These are phyloP conservation scores for Tinamus guttatus DNA, from an alignment of 2,113 vertebrate species.

Conservation along the genomic window DNA sequence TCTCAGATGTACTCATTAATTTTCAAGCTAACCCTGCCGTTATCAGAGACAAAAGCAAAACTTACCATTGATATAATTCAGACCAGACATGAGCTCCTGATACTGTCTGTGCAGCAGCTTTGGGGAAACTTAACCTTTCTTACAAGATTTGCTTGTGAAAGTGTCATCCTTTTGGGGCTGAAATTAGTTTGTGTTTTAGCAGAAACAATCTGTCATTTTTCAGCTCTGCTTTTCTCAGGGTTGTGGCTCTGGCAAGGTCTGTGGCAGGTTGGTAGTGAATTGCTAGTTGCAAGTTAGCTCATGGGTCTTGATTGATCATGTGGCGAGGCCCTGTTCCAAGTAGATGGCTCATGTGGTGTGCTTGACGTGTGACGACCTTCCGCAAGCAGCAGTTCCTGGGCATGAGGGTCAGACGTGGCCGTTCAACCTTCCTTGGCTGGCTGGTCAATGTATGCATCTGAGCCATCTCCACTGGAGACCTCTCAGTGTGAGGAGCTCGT, in stretches of 20 bases:
- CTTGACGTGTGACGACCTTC: neutral
- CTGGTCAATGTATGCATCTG: neutral
- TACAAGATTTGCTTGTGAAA: neutral
- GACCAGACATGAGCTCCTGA: neutral
- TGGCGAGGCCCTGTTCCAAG: neutral
- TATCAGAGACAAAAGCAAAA: neutral
- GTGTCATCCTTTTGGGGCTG: neutral
- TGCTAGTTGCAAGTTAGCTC: neutral
- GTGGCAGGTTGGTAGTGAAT: neutral
- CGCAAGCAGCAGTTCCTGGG: neutral
- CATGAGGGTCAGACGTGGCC: neutral
- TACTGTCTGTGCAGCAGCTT: neutral
- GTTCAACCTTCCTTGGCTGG: neutral
- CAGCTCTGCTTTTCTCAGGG: neutral
- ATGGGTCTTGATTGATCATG: constrained; percentile 22
- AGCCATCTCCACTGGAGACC: neutral
- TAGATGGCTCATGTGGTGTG: neutral
- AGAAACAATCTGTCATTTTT: neutral
- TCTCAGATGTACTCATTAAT: neutral
- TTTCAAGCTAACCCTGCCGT: neutral
- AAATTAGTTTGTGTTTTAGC: neutral
- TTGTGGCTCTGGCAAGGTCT: constrained; percentile 1
- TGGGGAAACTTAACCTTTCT: neutral
- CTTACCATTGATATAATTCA: neutral
- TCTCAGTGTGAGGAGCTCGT: neutral